Percentiles rank a stretch among this genome's conserved stretches.
Conservation (phyloP, 2,888 invertebrate genomes). For the Morinoia aosen region DNA sequence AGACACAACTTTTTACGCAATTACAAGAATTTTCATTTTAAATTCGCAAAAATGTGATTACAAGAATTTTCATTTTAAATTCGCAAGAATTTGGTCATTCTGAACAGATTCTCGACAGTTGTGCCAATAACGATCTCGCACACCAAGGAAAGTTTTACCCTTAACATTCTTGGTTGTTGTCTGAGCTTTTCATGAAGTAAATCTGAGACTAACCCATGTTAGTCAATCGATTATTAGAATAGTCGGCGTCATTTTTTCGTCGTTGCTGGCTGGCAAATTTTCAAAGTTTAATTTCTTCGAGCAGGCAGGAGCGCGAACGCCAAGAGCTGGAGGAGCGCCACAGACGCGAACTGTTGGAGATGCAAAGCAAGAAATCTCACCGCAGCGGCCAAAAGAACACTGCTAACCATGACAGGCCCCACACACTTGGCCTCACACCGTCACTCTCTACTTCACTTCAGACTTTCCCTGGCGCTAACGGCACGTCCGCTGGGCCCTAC, state of each 20-base stretch:
- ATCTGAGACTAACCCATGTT: background rate
- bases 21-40: too few species aligned
- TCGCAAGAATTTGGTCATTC: too few species aligned
- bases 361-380: constrained; percentile 7
- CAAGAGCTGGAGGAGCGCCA: constrained; percentile 45
- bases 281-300: background rate
- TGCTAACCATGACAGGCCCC: constrained; percentile 23
- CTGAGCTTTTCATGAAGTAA: background rate
- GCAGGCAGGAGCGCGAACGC: constrained; percentile 33
- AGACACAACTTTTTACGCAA: too few species aligned
- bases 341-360: background rate
- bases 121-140: background rate
- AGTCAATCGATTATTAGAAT: background rate
- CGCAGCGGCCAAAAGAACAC: background rate
- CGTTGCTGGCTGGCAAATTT: background rate
- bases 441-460: background rate
- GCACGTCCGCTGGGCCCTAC: background rate
- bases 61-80: too few species aligned
- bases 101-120: too few species aligned
- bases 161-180: too few species aligned
- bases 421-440: constrained; percentile 1
- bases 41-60: too few species aligned
- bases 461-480: background rate
- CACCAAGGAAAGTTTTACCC: background rate
- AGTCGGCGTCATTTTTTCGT: background rate